Evolutionary conservation across 1,140 invertebrate species (phyloP).

Genomic region (Atta texana): DNA sequence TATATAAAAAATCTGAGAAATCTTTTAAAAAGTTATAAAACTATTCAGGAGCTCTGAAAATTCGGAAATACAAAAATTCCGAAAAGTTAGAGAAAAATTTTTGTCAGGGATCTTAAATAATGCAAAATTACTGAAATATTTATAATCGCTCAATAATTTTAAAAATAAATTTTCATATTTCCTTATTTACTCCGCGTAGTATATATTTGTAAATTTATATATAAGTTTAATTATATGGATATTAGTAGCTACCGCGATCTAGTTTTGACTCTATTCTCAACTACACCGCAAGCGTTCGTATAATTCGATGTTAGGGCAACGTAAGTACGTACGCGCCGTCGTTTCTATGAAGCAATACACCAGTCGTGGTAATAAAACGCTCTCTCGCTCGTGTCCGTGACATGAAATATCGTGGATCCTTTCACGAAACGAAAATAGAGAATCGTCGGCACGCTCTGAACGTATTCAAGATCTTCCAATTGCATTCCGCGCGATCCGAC

Average conservation of each 20-base stretch:
- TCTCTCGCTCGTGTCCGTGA: slow-evolving; percentile 59
- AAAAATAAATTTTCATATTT: slow-evolving; percentile 9
- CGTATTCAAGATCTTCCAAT: slow-evolving; percentile 43
- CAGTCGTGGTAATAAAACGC: slow-evolving; percentile 55
- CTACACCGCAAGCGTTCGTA: neutral
- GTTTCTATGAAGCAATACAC: slow-evolving; percentile 44
- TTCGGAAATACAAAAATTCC: no score
- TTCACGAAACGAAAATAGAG: slow-evolving; percentile 64
- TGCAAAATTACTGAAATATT: neutral
- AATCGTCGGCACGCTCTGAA: slow-evolving; percentile 31
- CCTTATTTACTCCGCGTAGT: neutral
- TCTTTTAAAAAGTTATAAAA: no score
- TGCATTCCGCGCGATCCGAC: slow-evolving; percentile 28
- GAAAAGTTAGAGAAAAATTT: no score
- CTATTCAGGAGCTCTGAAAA: no score
- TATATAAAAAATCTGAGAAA: no score
- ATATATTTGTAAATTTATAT: slow-evolving; percentile 7
- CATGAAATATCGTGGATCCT: slow-evolving; percentile 64
- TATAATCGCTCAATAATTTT: no score
- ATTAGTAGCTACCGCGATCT: slow-evolving; percentile 9
- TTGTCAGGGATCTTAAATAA: neutral
- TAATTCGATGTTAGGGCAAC: slow-evolving; percentile 30
- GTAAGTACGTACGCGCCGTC: slow-evolving; percentile 8
- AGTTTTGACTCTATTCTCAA: slow-evolving; percentile 22
- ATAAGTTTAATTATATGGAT: slow-evolving; percentile 33